These are phyloP conservation scores for Athalia rosae DNA, from an alignment of 2,888 invertebrate genomes.

Conservation along the genomic window DNA sequence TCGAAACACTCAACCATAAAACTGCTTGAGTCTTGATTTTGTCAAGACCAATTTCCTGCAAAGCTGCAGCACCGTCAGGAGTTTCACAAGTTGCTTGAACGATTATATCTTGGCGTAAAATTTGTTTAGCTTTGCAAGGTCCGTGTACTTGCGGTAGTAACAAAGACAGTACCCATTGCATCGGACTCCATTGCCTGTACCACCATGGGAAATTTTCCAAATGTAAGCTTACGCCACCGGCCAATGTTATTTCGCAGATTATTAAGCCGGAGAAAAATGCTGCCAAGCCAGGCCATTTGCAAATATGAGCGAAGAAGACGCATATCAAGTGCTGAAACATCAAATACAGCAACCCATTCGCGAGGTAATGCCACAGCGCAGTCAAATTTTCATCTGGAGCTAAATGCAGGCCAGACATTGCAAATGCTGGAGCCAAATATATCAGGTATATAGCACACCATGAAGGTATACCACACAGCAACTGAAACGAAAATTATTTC, in stretches of 20 bases:
- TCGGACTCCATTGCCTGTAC: constrained; percentile 67
- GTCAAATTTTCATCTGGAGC: constrained; percentile 67
- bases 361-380: constrained; percentile 68
- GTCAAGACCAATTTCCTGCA: constrained; percentile 76
- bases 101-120: constrained; percentile 91
- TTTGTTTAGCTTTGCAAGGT: constrained; percentile 76
- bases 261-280: constrained; percentile 65
- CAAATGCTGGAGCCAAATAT: constrained; percentile 90
- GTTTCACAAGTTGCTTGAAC: constrained; percentile 88
- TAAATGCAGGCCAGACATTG: constrained; percentile 88
- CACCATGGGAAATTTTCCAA: constrained; percentile 67
- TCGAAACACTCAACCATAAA: constrained; percentile 77
- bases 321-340: constrained; percentile 68
- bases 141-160: constrained; percentile 65
- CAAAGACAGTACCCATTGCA: constrained; percentile 66
- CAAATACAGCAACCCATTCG: constrained; percentile 65
- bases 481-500: constrained; percentile 75
- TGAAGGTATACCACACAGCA: constrained; percentile 85
- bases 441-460: constrained; percentile 88
- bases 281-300: constrained; percentile 66
- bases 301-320: constrained; percentile 65
- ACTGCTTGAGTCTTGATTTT: constrained; percentile 72
- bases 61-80: constrained; percentile 82
- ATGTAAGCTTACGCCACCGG: constrained; percentile 66
- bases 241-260: constrained; percentile 65